These are phyloP conservation scores for Lepidurus packardi DNA, from an alignment of 1,140 invertebrate species.

Conservation along the genomic window DNA sequence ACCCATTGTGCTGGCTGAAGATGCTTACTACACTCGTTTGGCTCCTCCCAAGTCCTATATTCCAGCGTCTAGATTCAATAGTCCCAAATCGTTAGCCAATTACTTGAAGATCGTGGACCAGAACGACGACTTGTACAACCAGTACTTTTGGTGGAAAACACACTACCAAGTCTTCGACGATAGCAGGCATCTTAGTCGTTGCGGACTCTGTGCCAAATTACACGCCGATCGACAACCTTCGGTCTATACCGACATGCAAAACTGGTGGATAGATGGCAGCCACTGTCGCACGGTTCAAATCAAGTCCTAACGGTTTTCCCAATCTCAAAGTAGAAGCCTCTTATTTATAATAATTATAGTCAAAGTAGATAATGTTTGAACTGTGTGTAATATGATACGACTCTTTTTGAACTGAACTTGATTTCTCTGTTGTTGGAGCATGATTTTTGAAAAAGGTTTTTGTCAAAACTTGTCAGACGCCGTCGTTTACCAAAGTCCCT, in stretches of 20 bases:
- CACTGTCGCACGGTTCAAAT: background rate
- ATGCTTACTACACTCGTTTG: constrained; percentile 45
- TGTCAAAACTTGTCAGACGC: background rate
- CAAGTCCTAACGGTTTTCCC: background rate
- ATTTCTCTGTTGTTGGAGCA: background rate
- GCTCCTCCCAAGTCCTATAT: constrained; percentile 50
- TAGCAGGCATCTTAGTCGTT: constrained; percentile 18
- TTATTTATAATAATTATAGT: background rate
- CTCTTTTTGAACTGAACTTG: background rate
- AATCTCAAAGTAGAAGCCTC: too few relatives aligned
- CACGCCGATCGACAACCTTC: constrained; percentile 24
- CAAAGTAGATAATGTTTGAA: background rate
- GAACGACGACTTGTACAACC: constrained; percentile 44
- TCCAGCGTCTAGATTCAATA: constrained; percentile 48
- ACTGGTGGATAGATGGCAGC: constrained; percentile 30
- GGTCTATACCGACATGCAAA: constrained; percentile 23
- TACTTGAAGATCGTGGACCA: constrained; percentile 43
- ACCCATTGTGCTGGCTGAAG: constrained; percentile 51
- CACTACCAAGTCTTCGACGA: constrained; percentile 25
- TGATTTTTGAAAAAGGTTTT: background rate
- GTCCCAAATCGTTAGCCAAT: constrained; percentile 42
- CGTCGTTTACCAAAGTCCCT: background rate
- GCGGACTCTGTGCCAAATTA: constrained; percentile 30
- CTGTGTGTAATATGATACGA: background rate
- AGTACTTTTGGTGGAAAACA: constrained; percentile 46